Evolutionary conservation across 2,888 invertebrate species (phyloP), one percentile per base, ranked within the genome.

Genomic region (Meloe dianella): DNA sequence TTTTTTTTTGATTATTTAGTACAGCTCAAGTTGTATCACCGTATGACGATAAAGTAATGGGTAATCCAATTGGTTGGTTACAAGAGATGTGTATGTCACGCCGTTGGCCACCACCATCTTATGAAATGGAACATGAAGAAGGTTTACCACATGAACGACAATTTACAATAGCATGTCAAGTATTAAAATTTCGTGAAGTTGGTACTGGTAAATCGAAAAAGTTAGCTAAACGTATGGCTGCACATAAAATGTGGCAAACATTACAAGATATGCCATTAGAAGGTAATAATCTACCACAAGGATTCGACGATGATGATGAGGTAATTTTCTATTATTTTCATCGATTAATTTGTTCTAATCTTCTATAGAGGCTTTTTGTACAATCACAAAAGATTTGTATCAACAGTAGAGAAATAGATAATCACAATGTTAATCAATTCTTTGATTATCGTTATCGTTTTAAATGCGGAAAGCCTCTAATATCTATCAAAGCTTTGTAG

Each of bases 71-170:
- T 70, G 98, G 98, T 20, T 94, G 95, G 87, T 86, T 98, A 63
- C 94, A 94, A 83, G 98, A 98, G 84, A 89, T 97, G 84, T 97
- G 97, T 82, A 97, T 97, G 95, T 95, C 96, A 54, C 90, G 94
- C 63, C 92, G 96, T 75, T 95, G 97, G 93, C 96, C 96, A 32
- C 97, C 97, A 51, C 98, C 98, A 29, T 90, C 91, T 29, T 98
- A 98, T 82, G 93, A 95, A 76, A 95, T 95, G 76, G 93, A 90
- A 82, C 90, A 89, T 81, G 95, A 95, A 81, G 93, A 94, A 78
- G 92, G 97, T 51, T 86, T 96, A 67, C 97, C 97, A 0, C 97
- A 97, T 81, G 97, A 97, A 82, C 89, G 96, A 51, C 93, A 95
- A 74, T 98, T 98, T 81, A 94, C 96, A 0, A 96, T 97, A 78